phyloP scores from a whole-genome alignment of 2,888 invertebrate species.

The Mellilla xanthometata region DNA sequence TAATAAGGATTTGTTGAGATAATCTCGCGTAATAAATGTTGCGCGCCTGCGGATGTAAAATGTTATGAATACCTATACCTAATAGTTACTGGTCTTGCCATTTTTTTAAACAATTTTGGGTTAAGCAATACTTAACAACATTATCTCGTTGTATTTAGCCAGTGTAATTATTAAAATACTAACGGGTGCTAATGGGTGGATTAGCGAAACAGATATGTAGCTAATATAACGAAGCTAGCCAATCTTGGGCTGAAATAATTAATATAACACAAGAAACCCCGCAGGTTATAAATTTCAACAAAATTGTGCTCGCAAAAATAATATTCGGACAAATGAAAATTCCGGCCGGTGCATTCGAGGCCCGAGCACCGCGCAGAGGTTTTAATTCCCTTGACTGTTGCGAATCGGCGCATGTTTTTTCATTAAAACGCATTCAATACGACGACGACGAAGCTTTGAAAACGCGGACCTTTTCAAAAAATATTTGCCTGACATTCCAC shows the following conservation, averaged over 20 bases:
- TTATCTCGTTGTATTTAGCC: too few relatives aligned
- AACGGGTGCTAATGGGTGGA: too few relatives aligned
- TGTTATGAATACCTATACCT: too few relatives aligned
- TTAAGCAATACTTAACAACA: too few relatives aligned
- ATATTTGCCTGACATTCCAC: conserved; percentile 74
- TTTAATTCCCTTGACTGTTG: conserved; percentile 81
- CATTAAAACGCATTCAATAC: conserved; percentile 83
- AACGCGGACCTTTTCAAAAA: conserved; percentile 78
- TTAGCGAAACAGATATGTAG: too few relatives aligned
- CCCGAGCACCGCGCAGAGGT: conserved; percentile 63
- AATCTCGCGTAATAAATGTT: background rate
- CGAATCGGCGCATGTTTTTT: conserved; percentile 82
- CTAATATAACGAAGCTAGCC: too few relatives aligned
- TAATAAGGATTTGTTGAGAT: conserved; percentile 5
- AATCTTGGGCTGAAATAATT: conserved; percentile 36
- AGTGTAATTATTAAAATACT: too few relatives aligned
- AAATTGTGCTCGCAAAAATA: conserved; percentile 58
- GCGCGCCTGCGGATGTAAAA: too few relatives aligned
- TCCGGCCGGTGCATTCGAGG: conserved; percentile 65
- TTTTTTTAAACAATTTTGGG: too few relatives aligned
- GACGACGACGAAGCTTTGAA: conserved; percentile 78
- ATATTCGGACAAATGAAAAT: conserved; percentile 78
- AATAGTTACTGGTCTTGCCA: too few relatives aligned
- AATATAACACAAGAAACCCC: conserved; percentile 47
- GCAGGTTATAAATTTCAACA: conserved; percentile 53